Conservation (phyloP, 2,113 vertebrate genomes). For the Gambusia holbrooki region DNA sequence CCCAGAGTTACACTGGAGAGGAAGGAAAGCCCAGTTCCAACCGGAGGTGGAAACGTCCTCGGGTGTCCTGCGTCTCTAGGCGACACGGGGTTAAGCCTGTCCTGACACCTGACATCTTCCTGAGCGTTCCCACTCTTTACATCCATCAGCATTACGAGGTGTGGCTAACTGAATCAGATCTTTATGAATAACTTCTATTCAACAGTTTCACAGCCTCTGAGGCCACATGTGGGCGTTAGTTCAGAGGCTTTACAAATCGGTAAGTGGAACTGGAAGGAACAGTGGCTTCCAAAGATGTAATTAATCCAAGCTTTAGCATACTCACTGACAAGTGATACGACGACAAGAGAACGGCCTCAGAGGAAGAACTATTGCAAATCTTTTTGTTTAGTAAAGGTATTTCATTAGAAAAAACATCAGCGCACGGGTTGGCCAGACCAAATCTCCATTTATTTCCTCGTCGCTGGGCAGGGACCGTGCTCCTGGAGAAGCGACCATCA, state of each 20-base stretch:
- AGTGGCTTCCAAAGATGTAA: constrained; percentile 14
- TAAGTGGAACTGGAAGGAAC: background rate
- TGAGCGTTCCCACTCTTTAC: no score
- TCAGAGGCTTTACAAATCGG: background rate
- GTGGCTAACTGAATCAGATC: constrained; percentile 39
- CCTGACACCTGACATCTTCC: no score
- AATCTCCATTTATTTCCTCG: constrained; percentile 1
- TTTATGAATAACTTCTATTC: constrained; percentile 24
- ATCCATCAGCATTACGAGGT: no score
- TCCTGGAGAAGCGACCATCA: constrained; percentile 11
- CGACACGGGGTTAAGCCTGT: no score
- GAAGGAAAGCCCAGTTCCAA: background rate
- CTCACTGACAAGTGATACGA: constrained; percentile 6
- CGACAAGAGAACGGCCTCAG: constrained; percentile 16
- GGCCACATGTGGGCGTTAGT: background rate
- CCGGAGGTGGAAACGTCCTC: no score
- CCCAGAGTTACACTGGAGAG: background rate
- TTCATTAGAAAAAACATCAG: constrained; percentile 13
- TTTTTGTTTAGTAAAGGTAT: constrained; percentile 4
- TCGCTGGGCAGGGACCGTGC: background rate
- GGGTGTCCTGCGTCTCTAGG: no score
- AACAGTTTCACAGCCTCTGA: constrained; percentile 9
- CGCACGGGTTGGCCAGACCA: background rate
- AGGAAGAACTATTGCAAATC: background rate
- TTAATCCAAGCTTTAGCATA: constrained; percentile 17